Conservation (phyloP, 2,888 invertebrate species). For the Xestia rhomboidea region DNA sequence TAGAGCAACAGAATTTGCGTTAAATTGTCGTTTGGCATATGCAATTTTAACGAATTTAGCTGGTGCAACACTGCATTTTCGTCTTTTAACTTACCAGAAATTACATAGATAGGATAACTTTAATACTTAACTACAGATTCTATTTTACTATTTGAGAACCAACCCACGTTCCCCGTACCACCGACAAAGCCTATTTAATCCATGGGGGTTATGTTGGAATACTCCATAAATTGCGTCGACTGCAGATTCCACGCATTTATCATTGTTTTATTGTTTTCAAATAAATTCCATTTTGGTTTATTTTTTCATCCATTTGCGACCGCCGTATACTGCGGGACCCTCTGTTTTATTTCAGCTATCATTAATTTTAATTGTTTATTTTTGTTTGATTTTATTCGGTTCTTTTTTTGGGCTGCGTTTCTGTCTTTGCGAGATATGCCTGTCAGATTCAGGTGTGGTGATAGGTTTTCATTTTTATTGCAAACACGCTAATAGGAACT, state of each 20-base stretch:
- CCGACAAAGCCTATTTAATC: constrained; percentile 66
- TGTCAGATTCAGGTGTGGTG: neutral
- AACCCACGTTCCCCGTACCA: constrained; percentile 11
- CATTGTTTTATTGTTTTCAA: constrained; percentile 78
- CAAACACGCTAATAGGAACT: no score
- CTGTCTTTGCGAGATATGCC: neutral
- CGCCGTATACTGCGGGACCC: constrained; percentile 37
- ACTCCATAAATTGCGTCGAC: constrained; percentile 76
- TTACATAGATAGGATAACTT: neutral
- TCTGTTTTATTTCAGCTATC: constrained; percentile 55
- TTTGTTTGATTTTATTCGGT: constrained; percentile 46
- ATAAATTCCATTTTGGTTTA: constrained; percentile 70
- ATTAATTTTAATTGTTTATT: constrained; percentile 67
- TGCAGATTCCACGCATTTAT: constrained; percentile 73
- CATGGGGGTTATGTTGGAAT: constrained; percentile 64
- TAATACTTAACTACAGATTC: neutral
- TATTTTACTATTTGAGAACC: constrained; percentile 4
- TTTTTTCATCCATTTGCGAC: constrained; percentile 62
- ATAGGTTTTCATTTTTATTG: neutral
- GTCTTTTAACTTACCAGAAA: neutral
- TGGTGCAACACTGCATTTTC: no score
- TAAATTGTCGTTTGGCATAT: no score
- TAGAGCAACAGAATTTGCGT: no score
- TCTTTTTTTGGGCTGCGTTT: neutral
- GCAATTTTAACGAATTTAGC: no score